Conservation (phyloP, 2,113 vertebrate species). For the Strix aluco region DNA sequence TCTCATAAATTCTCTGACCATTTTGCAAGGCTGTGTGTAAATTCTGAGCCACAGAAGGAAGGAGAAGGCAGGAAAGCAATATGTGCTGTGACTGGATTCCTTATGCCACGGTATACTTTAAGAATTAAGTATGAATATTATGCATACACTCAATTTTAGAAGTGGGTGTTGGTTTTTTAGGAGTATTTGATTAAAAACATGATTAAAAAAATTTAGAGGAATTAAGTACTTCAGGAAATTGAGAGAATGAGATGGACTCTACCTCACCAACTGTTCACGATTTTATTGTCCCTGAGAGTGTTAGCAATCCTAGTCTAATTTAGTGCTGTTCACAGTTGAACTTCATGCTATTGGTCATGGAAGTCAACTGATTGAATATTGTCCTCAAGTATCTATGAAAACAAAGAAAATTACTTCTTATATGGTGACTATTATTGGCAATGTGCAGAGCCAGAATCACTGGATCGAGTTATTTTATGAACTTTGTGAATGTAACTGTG, state of each 20-base stretch:
- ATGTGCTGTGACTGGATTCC: neutral
- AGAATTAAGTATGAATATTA: neutral
- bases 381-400: neutral
- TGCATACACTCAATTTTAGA: neutral
- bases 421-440: neutral
- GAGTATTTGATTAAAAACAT: neutral
- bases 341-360: neutral
- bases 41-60: constrained; percentile 12
- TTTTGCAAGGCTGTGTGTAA: constrained; percentile 46
- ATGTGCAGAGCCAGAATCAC: neutral
- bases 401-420: neutral
- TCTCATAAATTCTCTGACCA: constrained; percentile 46
- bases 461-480: neutral
- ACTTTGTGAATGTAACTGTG: neutral
- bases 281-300: neutral
- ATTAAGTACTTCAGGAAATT: neutral
- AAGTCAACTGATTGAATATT: neutral
- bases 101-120: neutral
- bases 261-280: neutral
- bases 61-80: neutral
- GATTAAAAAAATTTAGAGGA: neutral
- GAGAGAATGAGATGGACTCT: neutral
- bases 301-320: neutral
- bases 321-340: neutral
- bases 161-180: neutral